Evolutionary conservation across 2,113 vertebrate species (phyloP).

Genomic region (Potamarius usumacintae): DNA sequence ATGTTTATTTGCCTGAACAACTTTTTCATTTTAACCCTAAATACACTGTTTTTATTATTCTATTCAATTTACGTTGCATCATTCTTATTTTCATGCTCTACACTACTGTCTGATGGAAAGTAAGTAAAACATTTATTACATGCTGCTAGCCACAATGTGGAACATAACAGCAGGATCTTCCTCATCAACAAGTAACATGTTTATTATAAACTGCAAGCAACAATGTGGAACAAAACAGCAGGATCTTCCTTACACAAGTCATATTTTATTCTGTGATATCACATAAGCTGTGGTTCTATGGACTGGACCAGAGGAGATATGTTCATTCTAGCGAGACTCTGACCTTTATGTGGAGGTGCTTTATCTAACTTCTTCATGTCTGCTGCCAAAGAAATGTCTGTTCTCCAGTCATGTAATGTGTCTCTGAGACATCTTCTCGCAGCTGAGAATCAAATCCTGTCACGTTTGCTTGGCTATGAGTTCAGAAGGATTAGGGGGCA

Average conservation of each 20-base stretch:
- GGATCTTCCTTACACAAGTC: slow-evolving; percentile 4
- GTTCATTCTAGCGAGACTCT: slow-evolving; percentile 8
- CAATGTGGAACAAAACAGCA: slow-evolving; percentile 26
- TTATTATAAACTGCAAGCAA: slow-evolving; percentile 21
- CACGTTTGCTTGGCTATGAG: slow-evolving; percentile 40
- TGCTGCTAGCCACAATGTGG: neutral
- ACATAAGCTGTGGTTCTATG: slow-evolving; percentile 20
- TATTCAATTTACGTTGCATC: slow-evolving; percentile 27
- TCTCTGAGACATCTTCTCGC: slow-evolving; percentile 17
- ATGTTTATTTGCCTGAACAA: neutral
- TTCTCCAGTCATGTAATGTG: slow-evolving; percentile 32
- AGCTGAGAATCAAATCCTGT: slow-evolving; percentile 41
- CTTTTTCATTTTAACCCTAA: neutral
- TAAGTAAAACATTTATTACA: slow-evolving; percentile 26
- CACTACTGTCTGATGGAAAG: slow-evolving; percentile 20
- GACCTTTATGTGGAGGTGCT: slow-evolving; percentile 41
- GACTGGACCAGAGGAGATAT: slow-evolving; percentile 13
- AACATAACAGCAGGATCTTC: neutral
- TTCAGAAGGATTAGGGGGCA: slow-evolving; percentile 42
- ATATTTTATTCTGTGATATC: neutral
- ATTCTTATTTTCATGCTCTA: slow-evolving; percentile 36
- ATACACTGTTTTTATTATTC: neutral
- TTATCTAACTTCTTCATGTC: slow-evolving; percentile 39
- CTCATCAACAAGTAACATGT: slow-evolving; percentile 19
- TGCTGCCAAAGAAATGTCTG: slow-evolving; percentile 1